Evolutionary conservation across 2,797 vertebrate species (phyloP).

Genomic region (Pangasius macronema): DNA sequence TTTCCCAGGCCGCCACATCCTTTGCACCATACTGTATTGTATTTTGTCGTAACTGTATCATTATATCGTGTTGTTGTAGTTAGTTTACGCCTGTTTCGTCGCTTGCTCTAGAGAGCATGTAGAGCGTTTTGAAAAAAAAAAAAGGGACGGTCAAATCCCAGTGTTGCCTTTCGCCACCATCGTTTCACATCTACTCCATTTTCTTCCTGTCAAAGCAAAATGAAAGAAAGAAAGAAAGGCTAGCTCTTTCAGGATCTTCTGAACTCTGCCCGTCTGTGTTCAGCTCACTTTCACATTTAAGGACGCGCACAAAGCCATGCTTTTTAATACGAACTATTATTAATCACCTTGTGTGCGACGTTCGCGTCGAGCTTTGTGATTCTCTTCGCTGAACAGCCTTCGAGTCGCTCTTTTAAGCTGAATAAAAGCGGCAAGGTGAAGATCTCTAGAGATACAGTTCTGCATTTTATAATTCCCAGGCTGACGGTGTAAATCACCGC

Average conservation of each 20-base stretch:
- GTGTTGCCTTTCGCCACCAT: neutral
- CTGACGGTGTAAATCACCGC: neutral
- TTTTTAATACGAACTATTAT: neutral
- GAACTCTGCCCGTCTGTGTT: neutral
- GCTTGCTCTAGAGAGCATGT: too few species aligned
- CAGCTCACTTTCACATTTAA: neutral
- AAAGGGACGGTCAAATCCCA: too few species aligned
- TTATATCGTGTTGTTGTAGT: neutral
- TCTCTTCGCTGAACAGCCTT: neutral
- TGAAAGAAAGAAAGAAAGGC: neutral
- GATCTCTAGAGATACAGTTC: neutral
- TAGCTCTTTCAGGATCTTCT: neutral
- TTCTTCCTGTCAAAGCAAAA: neutral
- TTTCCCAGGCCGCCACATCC: neutral
- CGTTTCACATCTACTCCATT: neutral
- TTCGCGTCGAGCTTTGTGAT: neutral
- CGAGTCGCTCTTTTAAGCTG: neutral
- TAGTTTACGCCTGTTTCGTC: neutral
- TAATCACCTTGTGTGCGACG: neutral
- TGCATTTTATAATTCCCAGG: neutral
- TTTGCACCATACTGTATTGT: neutral
- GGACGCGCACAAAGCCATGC: neutral
- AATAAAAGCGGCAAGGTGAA: constrained; percentile 5
- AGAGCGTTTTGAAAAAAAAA: too few species aligned
- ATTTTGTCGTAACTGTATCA: neutral